phyloP scores from a whole-genome alignment of 2,797 vertebrate species.

The Chiloscyllium punctatum region DNA sequence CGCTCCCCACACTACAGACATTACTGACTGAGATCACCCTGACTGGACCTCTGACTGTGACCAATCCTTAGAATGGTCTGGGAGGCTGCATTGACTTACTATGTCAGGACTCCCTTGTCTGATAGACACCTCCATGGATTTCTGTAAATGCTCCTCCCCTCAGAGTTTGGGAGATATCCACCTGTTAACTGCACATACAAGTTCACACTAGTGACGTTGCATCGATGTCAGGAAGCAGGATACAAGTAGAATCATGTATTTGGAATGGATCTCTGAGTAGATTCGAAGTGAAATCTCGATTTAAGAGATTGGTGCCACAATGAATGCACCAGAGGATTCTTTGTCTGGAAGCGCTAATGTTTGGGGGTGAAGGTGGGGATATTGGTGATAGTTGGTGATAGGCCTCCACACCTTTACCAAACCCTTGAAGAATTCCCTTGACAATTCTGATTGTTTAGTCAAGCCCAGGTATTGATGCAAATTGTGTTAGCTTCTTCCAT shows the following conservation, averaged over 20 bases:
- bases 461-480: background rate
- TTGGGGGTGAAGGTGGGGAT: too few species aligned
- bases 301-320: background rate
- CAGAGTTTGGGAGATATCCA: too few species aligned
- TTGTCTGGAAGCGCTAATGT: background rate
- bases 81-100: too few species aligned
- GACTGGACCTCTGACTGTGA: too few species aligned
- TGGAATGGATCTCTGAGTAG: background rate
- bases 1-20: too few species aligned
- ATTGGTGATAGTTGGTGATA: background rate
- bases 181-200: background rate
- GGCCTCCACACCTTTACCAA: background rate
- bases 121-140: too few species aligned
- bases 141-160: too few species aligned
- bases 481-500: background rate
- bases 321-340: background rate
- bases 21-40: too few species aligned
- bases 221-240: background rate
- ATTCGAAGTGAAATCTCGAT: background rate
- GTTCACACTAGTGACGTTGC: background rate
- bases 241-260: background rate
- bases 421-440: background rate
- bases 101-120: too few species aligned
- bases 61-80: too few species aligned
- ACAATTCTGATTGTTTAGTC: background rate